These are phyloP conservation scores for Protobothrops mucrosquamatus DNA, from an alignment of 2,113 vertebrate genomes.

Conservation along the genomic window DNA sequence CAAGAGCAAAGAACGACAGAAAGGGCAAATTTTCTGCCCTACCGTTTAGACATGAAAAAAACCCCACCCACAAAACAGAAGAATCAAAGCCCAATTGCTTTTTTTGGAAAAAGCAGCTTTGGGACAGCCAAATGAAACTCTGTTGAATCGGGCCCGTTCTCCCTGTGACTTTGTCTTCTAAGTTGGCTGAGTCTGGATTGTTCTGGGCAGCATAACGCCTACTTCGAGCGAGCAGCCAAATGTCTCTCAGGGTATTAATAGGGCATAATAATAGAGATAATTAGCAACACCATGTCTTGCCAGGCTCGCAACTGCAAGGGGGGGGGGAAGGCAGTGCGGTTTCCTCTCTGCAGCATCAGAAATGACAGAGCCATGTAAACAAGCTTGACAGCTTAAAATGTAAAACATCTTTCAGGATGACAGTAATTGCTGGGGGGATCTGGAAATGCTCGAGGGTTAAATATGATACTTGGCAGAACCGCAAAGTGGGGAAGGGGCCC, in stretches of 20 bases:
- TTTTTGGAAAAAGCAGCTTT: background rate
- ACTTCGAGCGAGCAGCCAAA: background rate
- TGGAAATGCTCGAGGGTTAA: background rate
- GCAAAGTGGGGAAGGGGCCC: background rate
- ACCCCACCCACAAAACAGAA: background rate
- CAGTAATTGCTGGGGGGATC: conserved; percentile 15
- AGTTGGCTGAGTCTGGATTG: background rate
- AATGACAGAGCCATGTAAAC: conserved; percentile 27
- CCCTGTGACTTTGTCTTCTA: background rate
- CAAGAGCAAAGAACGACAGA: background rate
- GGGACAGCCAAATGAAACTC: background rate
- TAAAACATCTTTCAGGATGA: conserved; percentile 53
- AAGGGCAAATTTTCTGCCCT: background rate
- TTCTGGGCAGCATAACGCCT: background rate
- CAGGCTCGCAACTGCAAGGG: background rate
- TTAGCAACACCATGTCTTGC: background rate
- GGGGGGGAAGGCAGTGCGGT: conserved; percentile 20
- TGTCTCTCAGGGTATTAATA: background rate
- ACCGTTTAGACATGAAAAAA: background rate
- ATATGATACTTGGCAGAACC: background rate
- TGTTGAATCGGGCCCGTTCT: background rate
- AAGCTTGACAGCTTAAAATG: conserved; percentile 55
- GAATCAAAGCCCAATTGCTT: background rate
- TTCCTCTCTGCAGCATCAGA: conserved; percentile 21
- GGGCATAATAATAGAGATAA: background rate